These are phyloP conservation scores for Caenorhabditis afra DNA, from an alignment of 2,888 invertebrate species.

Conservation along the genomic window DNA sequence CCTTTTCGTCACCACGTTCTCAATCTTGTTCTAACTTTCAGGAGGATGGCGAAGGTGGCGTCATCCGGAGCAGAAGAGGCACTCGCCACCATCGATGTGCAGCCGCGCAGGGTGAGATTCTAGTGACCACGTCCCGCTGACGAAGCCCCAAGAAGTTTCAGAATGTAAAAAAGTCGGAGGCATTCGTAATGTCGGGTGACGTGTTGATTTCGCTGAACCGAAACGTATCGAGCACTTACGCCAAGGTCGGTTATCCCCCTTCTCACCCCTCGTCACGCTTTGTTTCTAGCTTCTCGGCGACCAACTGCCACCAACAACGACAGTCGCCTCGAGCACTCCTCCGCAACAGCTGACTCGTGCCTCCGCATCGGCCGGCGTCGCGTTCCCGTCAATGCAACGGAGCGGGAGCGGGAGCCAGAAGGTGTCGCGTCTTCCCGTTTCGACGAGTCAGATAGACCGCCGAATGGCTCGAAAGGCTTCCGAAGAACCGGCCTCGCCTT, in stretches of 20 bases:
- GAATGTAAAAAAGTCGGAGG: conserved; percentile 68
- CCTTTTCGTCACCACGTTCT: conserved; percentile 11
- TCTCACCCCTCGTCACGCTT: not conserved
- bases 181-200: conserved; percentile 80
- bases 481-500: conserved; percentile 28
- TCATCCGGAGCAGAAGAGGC: conserved; percentile 60
- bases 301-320: conserved; percentile 72
- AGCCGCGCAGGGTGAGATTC: conserved; percentile 21
- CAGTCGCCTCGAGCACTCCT: conserved; percentile 54
- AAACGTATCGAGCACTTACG: conserved; percentile 78
- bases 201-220: conserved; percentile 68
- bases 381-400: conserved; percentile 72
- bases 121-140: no score
- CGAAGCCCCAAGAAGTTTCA: conserved; percentile 4
- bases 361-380: conserved; percentile 67
- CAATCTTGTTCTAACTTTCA: not conserved
- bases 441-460: conserved; percentile 60
- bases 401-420: conserved; percentile 37
- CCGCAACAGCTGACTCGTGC: conserved; percentile 51
- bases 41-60: conserved; percentile 56
- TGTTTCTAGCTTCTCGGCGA: conserved; percentile 68
- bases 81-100: conserved; percentile 37
- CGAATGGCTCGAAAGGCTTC: conserved; percentile 14
- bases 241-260: conserved; percentile 64
- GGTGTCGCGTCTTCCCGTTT: conserved; percentile 58